These are phyloP conservation scores for Gastracanthus pulcherrimus DNA, from an alignment of 2,888 invertebrate genomes.

Conservation along the genomic window DNA sequence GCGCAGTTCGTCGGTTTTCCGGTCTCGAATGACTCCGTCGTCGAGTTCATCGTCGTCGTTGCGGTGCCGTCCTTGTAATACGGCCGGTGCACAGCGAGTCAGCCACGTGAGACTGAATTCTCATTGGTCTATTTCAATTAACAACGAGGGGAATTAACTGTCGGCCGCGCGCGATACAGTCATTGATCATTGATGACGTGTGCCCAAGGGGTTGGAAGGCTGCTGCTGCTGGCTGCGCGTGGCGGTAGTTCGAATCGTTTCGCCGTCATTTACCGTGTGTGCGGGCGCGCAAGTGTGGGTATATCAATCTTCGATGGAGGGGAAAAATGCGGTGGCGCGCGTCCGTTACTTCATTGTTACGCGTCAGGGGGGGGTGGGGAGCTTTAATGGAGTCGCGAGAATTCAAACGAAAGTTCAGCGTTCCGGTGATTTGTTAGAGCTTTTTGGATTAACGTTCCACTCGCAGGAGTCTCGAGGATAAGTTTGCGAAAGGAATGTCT, in stretches of 20 bases:
- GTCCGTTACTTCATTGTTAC: neutral
- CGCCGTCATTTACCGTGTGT: neutral
- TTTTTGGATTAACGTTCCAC: neutral
- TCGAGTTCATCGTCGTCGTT: neutral
- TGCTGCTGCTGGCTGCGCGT: neutral
- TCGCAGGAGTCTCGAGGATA: too few species aligned
- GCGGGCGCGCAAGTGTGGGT: neutral
- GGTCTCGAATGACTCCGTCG: conserved; percentile 44
- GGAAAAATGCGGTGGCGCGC: neutral
- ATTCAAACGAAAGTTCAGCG: neutral
- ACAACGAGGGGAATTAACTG: conserved; percentile 8
- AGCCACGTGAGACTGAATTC: conserved; percentile 28
- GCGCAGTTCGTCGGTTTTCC: conserved; percentile 45
- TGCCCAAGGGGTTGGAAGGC: neutral
- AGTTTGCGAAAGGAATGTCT: too few species aligned
- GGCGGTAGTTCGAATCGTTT: neutral
- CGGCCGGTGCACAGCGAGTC: neutral
- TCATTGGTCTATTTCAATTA: conserved; percentile 43
- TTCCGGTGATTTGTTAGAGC: neutral
- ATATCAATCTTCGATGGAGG: neutral
- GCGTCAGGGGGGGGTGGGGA: too few species aligned
- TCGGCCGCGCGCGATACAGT: neutral
- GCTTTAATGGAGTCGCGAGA: neutral
- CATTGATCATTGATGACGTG: conserved; percentile 20
- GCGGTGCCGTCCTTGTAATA: neutral